Conservation (phyloP, 2,888 invertebrate species). For the Perdita meconis region DNA sequence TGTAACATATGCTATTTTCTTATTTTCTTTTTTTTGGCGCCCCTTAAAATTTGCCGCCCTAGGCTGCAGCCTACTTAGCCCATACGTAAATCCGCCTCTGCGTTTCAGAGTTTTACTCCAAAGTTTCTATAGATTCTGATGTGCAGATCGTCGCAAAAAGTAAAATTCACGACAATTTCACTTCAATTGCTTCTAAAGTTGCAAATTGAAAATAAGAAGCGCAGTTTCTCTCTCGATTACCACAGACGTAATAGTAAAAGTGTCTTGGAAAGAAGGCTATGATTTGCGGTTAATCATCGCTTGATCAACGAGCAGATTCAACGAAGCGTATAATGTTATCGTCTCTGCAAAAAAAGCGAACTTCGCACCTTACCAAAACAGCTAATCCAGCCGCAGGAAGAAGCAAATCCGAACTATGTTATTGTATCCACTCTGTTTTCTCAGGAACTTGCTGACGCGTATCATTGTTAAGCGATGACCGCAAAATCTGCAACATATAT, state of each 20-base stretch:
- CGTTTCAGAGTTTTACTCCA: too few species aligned
- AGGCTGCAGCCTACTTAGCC: too few species aligned
- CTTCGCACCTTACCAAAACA: slow-evolving; percentile 14
- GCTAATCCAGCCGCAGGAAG: background rate
- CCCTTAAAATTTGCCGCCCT: too few species aligned
- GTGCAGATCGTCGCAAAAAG: background rate
- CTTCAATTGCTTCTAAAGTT: background rate
- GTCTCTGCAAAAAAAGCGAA: slow-evolving; percentile 27
- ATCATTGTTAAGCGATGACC: background rate
- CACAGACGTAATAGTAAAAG: slow-evolving; percentile 15
- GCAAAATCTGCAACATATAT: background rate
- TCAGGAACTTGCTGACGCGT: background rate
- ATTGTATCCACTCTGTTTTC: slow-evolving; percentile 22
- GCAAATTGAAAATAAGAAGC: slow-evolving; percentile 8
- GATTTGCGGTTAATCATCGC: slow-evolving; percentile 32
- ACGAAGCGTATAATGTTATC: slow-evolving; percentile 46
- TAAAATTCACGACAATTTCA: background rate
- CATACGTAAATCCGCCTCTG: too few species aligned
- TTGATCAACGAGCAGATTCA: slow-evolving; percentile 43
- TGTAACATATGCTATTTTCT: too few species aligned
- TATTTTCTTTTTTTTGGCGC: too few species aligned
- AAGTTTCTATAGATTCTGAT: background rate
- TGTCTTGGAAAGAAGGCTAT: slow-evolving; percentile 27
- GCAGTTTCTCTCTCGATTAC: slow-evolving; percentile 12
- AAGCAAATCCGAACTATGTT: slow-evolving; percentile 2